Conservation (phyloP, 1,140 invertebrate genomes). For the Listronotus bonariensis region DNA sequence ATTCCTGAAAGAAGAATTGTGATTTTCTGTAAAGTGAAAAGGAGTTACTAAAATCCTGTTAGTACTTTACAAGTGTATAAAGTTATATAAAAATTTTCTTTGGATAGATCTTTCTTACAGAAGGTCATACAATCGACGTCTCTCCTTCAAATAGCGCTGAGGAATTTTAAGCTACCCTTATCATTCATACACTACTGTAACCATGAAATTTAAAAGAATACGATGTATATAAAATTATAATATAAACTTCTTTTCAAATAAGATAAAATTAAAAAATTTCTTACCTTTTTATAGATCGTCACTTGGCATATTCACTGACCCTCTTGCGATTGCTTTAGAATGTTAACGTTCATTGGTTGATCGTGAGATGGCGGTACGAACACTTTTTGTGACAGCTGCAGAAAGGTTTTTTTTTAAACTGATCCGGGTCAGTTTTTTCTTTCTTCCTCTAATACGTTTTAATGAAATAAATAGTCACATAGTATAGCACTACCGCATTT, state of each 20-base stretch:
- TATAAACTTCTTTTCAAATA: background rate
- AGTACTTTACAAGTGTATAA: too few relatives aligned
- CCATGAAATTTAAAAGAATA: background rate
- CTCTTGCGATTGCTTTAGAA: background rate
- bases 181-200: slow-evolving; percentile 1
- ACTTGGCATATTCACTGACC: slow-evolving; percentile 10
- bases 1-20: too few relatives aligned
- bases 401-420: too few relatives aligned
- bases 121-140: slow-evolving; percentile 16
- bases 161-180: background rate
- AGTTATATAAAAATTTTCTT: slow-evolving; percentile 4
- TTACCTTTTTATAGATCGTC: slow-evolving; percentile 12
- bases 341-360: slow-evolving; percentile 1
- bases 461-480: too few relatives aligned
- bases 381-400: background rate
- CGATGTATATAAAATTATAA: background rate
- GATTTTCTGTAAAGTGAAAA: too few relatives aligned
- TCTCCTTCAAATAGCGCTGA: slow-evolving; percentile 15
- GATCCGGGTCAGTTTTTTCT: too few relatives aligned
- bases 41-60: too few relatives aligned
- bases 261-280: background rate
- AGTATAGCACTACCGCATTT: too few relatives aligned
- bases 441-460: too few relatives aligned
- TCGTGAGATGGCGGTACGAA: background rate
- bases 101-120: slow-evolving; percentile 2